phyloP scores from a whole-genome alignment of 2,888 invertebrate genomes.

The Rhagophthalmus giganteus region DNA sequence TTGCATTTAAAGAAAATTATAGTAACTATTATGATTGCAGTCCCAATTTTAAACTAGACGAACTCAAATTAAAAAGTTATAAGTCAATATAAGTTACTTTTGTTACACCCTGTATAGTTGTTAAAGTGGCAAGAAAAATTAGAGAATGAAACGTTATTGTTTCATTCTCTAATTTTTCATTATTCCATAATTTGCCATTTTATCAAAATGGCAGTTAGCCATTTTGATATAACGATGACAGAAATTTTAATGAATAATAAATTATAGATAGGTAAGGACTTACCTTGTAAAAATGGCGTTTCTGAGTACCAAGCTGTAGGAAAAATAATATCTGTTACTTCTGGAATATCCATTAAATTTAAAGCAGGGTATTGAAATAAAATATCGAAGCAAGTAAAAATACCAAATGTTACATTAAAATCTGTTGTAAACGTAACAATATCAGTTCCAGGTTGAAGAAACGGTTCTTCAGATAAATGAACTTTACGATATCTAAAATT shows the following conservation, averaged over 20 bases:
- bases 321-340: conserved; percentile 64
- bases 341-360: conserved; percentile 44
- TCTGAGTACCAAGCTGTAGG: conserved; percentile 83
- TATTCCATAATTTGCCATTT: too few relatives aligned
- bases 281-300: conserved; percentile 74
- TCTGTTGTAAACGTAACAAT: conserved; percentile 70
- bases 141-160: conserved; percentile 25
- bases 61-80: too few relatives aligned
- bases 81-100: too few relatives aligned
- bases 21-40: too few relatives aligned
- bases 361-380: conserved; percentile 72
- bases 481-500: conserved; percentile 48
- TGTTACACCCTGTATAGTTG: too few relatives aligned
- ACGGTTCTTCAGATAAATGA: conserved; percentile 55
- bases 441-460: conserved; percentile 55
- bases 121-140: too few relatives aligned
- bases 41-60: too few relatives aligned
- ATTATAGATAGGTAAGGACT: background rate
- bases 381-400: conserved; percentile 82
- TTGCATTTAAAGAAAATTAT: too few relatives aligned
- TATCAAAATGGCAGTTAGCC: too few relatives aligned
- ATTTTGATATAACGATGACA: too few relatives aligned
- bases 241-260: background rate
- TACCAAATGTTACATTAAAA: conserved; percentile 77
- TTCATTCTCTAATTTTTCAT: too few relatives aligned